Evolutionary conservation across 2,797 vertebrate genomes (phyloP).

Genomic region (Alauda arvensis): DNA sequence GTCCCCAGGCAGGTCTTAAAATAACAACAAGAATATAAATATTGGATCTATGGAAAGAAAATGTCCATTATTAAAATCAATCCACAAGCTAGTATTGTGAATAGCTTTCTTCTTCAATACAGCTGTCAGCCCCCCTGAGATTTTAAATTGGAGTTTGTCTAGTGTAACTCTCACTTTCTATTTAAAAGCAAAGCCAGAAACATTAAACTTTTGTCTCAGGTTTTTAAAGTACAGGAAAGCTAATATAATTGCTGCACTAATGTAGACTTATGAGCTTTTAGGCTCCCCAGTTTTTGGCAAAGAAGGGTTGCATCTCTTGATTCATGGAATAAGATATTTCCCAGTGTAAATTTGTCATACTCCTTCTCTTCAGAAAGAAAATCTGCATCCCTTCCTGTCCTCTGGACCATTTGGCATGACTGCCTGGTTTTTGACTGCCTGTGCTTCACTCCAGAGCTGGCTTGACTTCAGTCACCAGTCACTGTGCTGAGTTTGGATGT

Average conservation of each 20-base stretch:
- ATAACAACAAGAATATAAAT: conserved; percentile 39
- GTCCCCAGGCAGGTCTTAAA: conserved; percentile 8
- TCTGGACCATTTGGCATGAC: neutral
- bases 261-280: conserved; percentile 13
- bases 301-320: neutral
- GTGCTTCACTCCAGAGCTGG: neutral
- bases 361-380: neutral
- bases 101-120: conserved; percentile 26
- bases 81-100: neutral
- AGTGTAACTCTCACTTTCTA: conserved; percentile 27
- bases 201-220: neutral
- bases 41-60: conserved; percentile 9
- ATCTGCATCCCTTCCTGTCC: neutral
- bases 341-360: neutral
- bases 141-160: conserved; percentile 45
- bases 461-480: neutral
- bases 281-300: neutral
- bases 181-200: conserved; percentile 26
- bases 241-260: conserved; percentile 12
- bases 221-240: conserved; percentile 29
- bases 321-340: neutral
- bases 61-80: conserved; percentile 28
- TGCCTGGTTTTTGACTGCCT: neutral
- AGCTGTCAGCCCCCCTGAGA: neutral
- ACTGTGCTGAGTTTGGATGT: neutral